A percentile compares a stretch with the other conserved stretches of the same genome.
Evolutionary conservation across 2,888 invertebrate genomes (phyloP).

Genomic region (Temnothorax ravouxi): DNA sequence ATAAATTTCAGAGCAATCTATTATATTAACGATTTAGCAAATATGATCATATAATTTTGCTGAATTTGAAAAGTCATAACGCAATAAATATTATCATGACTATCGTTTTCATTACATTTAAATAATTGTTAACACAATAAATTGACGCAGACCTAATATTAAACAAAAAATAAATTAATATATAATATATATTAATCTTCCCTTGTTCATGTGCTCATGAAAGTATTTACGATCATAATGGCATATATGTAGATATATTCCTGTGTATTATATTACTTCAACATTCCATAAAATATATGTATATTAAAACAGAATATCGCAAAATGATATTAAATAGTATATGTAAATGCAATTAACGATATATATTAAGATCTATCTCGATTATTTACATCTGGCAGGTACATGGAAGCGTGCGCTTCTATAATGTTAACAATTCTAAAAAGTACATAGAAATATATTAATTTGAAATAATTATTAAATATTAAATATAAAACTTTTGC

Average conservation of each 20-base stretch:
- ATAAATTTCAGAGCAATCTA: background rate
- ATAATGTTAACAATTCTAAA: constrained; percentile 48
- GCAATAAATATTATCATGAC: background rate
- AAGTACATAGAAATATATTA: constrained; percentile 37
- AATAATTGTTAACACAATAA: background rate
- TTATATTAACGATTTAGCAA: background rate
- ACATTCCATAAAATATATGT: constrained; percentile 51
- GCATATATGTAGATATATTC: constrained; percentile 24
- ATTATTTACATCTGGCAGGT: constrained; percentile 79
- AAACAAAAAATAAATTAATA: constrained; percentile 17
- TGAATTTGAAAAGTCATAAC: background rate
- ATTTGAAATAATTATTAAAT: constrained; percentile 47
- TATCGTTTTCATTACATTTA: background rate
- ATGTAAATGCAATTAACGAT: constrained; percentile 33
- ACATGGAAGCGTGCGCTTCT: constrained; percentile 82
- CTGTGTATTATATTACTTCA: constrained; percentile 26
- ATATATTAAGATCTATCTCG: constrained; percentile 59
- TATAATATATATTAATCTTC: background rate
- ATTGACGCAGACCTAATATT: background rate
- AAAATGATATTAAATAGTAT: constrained; percentile 32
- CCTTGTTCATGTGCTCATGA: background rate
- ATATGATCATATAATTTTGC: background rate
- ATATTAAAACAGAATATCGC: constrained; percentile 57
- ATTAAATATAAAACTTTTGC: constrained; percentile 26
- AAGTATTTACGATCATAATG: constrained; percentile 36